phyloP scores from a whole-genome alignment of 2,113 vertebrate genomes.

The Pterophyllum scalare region DNA sequence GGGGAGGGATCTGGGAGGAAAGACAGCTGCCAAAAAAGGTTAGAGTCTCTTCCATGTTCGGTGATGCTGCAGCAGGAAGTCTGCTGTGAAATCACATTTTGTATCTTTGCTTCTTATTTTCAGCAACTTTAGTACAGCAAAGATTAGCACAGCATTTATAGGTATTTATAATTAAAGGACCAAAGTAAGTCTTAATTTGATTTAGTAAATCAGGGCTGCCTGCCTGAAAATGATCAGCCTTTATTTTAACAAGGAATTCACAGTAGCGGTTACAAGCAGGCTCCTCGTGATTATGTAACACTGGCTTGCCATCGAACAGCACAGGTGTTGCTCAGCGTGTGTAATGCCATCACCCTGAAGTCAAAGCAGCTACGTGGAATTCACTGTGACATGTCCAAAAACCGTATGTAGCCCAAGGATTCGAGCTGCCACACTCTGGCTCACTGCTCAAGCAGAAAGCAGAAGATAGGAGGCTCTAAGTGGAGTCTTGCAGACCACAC shows the following conservation, averaged over 20 bases:
- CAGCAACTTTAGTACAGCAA: not conserved
- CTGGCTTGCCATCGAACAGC: not conserved
- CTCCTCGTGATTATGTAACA: not conserved
- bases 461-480: not conserved
- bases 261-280: not conserved
- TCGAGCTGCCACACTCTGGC: not conserved
- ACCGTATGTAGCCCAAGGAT: not conserved
- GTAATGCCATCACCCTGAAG: not conserved
- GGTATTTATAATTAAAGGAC: not conserved
- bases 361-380: not conserved
- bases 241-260: not conserved
- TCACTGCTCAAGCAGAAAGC: not conserved
- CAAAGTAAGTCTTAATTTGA: not conserved
- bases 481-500: conserved; percentile 28
- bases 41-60: not conserved
- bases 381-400: conserved; percentile 1
- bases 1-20: not conserved
- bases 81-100: not conserved
- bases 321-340: not conserved
- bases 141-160: not conserved
- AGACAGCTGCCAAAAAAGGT: not conserved
- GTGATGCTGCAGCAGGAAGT: not conserved
- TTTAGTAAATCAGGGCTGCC: not conserved
- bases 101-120: not conserved
- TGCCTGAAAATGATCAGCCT: not conserved